These are phyloP conservation scores for Athetis lepigone DNA, from an alignment of 2,888 invertebrate species.

Conservation along the genomic window DNA sequence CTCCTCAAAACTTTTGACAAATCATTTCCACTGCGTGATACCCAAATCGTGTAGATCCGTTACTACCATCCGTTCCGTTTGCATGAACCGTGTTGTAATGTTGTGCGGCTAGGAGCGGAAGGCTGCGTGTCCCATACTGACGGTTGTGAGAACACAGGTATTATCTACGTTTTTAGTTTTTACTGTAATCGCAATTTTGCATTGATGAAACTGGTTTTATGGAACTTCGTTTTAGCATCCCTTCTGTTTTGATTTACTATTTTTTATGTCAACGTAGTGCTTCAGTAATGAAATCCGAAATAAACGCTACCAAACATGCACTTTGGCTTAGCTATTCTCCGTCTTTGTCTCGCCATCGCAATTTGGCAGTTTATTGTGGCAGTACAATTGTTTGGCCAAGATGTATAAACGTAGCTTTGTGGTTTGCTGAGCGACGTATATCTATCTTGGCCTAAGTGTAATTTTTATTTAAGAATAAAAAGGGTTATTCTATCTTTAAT, in stretches of 20 bases:
- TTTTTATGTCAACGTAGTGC: background rate
- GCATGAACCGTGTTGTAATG: constrained; percentile 92
- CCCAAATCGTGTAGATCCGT: constrained; percentile 72
- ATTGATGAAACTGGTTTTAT: constrained; percentile 30
- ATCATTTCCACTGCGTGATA: constrained; percentile 66
- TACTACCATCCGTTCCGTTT: constrained; percentile 79
- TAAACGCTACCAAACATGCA: too few species aligned
- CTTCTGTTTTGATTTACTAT: background rate
- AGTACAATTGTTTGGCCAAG: too few species aligned
- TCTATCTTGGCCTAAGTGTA: too few species aligned
- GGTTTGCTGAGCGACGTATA: too few species aligned
- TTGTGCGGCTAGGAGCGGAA: constrained; percentile 94
- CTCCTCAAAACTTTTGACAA: constrained; percentile 64
- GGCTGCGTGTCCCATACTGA: constrained; percentile 98
- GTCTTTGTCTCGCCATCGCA: too few species aligned
- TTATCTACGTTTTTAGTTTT: constrained; percentile 74
- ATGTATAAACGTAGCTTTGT: too few species aligned
- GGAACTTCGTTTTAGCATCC: background rate
- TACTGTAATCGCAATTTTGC: constrained; percentile 18
- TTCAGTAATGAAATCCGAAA: too few species aligned
- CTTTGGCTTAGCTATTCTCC: too few species aligned
- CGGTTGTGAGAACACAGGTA: constrained; percentile 98
- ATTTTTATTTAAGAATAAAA: background rate
- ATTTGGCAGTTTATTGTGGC: too few species aligned
- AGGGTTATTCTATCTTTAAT: background rate